Evolutionary conservation across 2,797 vertebrate species (phyloP).

Genomic region (Alexandromys oeconomus): DNA sequence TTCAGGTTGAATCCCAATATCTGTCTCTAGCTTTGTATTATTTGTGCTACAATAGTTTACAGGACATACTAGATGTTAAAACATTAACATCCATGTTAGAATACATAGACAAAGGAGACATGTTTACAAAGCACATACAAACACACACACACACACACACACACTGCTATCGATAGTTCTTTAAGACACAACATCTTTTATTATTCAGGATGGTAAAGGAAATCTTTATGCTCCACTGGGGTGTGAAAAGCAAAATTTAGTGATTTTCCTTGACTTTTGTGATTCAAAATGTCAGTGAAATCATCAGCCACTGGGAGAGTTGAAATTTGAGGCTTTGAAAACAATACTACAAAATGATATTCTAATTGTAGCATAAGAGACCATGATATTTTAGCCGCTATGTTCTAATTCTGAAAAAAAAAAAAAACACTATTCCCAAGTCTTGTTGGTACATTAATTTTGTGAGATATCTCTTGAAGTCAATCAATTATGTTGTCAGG

Average conservation of each 20-base stretch:
- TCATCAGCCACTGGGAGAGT: conserved; percentile 32
- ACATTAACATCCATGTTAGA: not conserved
- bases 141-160: not conserved
- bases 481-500: not conserved
- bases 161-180: conserved; percentile 45
- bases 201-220: conserved; percentile 53
- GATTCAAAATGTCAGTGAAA: conserved; percentile 60
- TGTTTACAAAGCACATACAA: conserved; percentile 55
- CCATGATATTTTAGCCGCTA: not conserved
- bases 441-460: not conserved
- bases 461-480: conserved; percentile 36
- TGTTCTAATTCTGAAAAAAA: not conserved
- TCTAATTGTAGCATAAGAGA: not conserved
- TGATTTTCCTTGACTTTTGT: conserved; percentile 35
- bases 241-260: conserved; percentile 39
- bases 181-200: conserved; percentile 49
- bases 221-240: conserved; percentile 58
- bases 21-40: no score
- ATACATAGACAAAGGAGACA: conserved; percentile 25
- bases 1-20: no score
- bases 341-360: not conserved
- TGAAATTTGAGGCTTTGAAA: conserved; percentile 64
- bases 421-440: not conserved
- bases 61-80: conserved; percentile 47
- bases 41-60: not conserved